Evolutionary conservation across 2,113 vertebrate genomes (phyloP).

Genomic region (Acanthochromis polyacanthus): DNA sequence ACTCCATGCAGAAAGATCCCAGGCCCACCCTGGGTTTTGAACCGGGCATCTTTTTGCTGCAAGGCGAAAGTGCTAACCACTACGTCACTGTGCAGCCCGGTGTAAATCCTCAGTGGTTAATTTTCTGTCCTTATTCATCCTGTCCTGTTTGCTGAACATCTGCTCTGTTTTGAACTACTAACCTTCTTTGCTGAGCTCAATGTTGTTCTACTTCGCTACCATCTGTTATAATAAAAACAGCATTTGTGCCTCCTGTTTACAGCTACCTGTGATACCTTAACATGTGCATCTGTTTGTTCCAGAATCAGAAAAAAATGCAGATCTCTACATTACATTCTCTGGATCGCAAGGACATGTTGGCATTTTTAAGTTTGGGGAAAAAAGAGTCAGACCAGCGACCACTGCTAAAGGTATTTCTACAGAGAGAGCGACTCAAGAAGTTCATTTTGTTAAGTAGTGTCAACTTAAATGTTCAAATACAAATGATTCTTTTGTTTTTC

Average conservation of each 20-base stretch:
- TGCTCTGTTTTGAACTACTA: background rate
- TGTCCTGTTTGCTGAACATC: background rate
- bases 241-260: background rate
- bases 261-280: fast-evolving
- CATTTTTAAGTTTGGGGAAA: slow-evolving; percentile 63
- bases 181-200: background rate
- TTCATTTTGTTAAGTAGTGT: background rate
- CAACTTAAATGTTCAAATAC: background rate
- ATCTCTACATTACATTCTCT: slow-evolving; percentile 64
- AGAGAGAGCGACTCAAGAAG: background rate
- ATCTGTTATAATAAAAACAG: background rate
- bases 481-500: background rate
- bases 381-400: slow-evolving; percentile 12
- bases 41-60: no score
- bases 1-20: no score
- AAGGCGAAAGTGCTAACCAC: no score
- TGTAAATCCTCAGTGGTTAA: no score
- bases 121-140: background rate
- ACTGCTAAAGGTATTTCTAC: slow-evolving; percentile 52
- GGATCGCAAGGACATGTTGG: slow-evolving; percentile 26
- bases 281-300: background rate
- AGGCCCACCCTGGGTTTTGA: no score
- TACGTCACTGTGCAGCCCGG: no score
- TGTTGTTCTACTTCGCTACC: no score
- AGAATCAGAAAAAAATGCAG: slow-evolving; percentile 24